Evolutionary conservation across 2,888 invertebrate genomes (phyloP), one percentile per base, ranked within the genome.

Genomic region (Mythimna ferrago): DNA sequence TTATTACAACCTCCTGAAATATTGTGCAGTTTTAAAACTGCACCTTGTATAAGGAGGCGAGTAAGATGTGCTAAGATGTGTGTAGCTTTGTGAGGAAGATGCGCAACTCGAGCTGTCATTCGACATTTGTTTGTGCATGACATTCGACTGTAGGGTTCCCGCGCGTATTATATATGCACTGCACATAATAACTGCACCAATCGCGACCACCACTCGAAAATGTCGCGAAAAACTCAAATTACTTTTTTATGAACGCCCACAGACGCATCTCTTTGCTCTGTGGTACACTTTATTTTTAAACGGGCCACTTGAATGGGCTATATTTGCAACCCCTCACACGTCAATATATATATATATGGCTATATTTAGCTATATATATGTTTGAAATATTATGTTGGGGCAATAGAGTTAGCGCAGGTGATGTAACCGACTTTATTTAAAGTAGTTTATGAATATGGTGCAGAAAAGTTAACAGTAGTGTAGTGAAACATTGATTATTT

Each of bases 301-400:
- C 35, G 14, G 51, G 10, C 48, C 58, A 70, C 80, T 80, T 83
- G 83, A 80, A 80, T 76, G 69, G 63, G 58, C 48, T 76, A 72
- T 61, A 58, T 66, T 64, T 61, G 35, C 48, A 56, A 72, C 79
- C 65, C 78, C 66, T 78, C 26, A 62, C 35, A 41, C 67, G 53
- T 71, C 57, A 57, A 51, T 57, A 26, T 9, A 38, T 26, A 26
- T 26, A 26, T 26, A 26, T 1, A 26, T 26, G 26, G 26, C 26
- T 26, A 26, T 26, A 26, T 26, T 26, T 2, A 26, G 26, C 26
- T 26, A 1, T 0, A 68, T 44, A 16, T 48, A 32, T 7, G 10
- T 41, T 44, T 72, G 58, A 71, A 71, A 64, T 62, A 78, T 81
- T 38, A 35, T n/a, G 11, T 56, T 21, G 41, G 10, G 19, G 35